Evolutionary conservation across 2,113 vertebrate species (phyloP), one percentile per base, ranked within the genome.

Genomic region (Phrynocephalus versicolor): DNA sequence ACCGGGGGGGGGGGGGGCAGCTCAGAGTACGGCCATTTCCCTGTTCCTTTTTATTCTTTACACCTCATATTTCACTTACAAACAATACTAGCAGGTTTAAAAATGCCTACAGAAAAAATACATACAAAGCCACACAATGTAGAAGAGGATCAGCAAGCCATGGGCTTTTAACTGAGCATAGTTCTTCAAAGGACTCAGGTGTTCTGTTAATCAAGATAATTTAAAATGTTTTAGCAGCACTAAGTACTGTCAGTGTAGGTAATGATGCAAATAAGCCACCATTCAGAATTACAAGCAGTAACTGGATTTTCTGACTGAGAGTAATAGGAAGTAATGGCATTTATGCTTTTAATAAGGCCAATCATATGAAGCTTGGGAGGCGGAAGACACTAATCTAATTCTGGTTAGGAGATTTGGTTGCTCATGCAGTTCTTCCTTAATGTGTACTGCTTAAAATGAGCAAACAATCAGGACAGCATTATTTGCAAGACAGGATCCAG

Each of bases 391-490:
- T 64, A 45, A 76, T 57, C 25, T 84, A 83, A 65, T 65, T 65
- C 64, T 64, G 5, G 1, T 0, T 72, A 30, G 65, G 87, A 45
- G 84, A 67, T 76, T 3, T 57, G 39, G 15, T 58, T 83, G 64
- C 72, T 79, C 6, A 64, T 45, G 37, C n/a, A 77, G 37, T 62
- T 58, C 82, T 83, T 83, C 55, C 45, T 15, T 64, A 64, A 45
- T 21, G 21, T n/a, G 33, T 51, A 35, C 65, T 9, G 58, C 12
- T 83, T 64, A 65, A n/a, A 75, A 64, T 45, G 37, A 64, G 37
- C 84, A 80, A 77, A 58, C 72, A 57, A 62, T 64, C 70, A 70
- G 58, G 23, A 79, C 79, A 67, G 51, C 75, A 37, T 88, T 79
- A 67, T 1, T 33, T 69, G 35, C 14, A 79, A 73, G 83, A 21